Evolutionary conservation across 2,797 vertebrate genomes (phyloP).

Genomic region (Melanotaenia parkinsoni): DNA sequence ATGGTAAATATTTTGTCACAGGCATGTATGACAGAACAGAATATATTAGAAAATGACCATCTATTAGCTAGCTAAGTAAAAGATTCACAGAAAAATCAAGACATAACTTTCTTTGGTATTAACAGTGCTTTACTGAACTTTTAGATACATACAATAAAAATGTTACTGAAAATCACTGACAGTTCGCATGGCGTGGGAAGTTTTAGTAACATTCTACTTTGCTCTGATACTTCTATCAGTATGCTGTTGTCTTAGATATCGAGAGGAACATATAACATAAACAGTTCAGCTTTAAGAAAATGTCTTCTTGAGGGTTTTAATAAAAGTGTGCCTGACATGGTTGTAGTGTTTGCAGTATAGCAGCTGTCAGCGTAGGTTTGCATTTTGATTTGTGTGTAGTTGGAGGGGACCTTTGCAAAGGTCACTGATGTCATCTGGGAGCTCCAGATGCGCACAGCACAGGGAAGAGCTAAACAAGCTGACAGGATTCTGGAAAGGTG

Average conservation of each 20-base stretch:
- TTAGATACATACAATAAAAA: too few relatives aligned
- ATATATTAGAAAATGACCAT: neutral
- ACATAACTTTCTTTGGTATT: too few relatives aligned
- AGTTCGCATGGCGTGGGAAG: neutral
- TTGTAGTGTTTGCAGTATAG: neutral
- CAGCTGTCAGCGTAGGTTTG: neutral
- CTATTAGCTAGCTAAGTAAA: neutral
- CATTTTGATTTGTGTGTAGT: slow-evolving; percentile 8
- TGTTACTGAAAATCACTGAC: neutral
- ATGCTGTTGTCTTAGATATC: neutral
- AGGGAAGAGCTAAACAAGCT: slow-evolving; percentile 92
- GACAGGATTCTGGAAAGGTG: slow-evolving; percentile 85
- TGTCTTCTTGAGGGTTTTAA: neutral
- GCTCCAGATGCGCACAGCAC: slow-evolving; percentile 91
- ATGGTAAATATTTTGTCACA: neutral
- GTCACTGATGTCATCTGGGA: slow-evolving; percentile 94
- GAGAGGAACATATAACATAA: neutral
- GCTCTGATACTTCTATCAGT: neutral
- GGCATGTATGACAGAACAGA: neutral
- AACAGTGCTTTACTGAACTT: too few relatives aligned
- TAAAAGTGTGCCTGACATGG: neutral
- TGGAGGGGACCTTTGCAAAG: slow-evolving; percentile 88
- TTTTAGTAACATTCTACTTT: neutral
- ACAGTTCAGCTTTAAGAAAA: slow-evolving; percentile 12
- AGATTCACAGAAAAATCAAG: too few relatives aligned